Base-by-base conservation (phyloP, 2,888 invertebrate genomes). In the Hydropsyche betteni region DNA sequence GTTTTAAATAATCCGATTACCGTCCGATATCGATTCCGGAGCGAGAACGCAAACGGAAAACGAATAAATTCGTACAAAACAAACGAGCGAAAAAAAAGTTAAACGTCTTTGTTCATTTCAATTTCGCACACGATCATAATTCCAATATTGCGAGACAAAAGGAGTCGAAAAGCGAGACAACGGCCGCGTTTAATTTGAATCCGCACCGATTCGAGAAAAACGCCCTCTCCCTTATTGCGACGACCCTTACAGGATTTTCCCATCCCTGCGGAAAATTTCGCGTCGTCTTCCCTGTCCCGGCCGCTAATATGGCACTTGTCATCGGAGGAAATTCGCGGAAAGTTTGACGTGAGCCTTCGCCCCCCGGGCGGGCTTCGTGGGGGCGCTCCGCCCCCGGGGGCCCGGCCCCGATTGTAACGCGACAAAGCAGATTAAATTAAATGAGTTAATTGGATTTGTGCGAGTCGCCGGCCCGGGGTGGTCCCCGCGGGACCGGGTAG, bases 371-470 rank as follows among this genome's bases (percentile, higher is more conserved):
- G 38, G 51, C 38, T 44, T 68, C 44, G 14, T n/a, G 71, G 38
- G 33, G 53, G 55, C 7, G 34, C 33, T 14, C 16, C 24, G 51
- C 7, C 51, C 33, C 52, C 6, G 52, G 38, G 69, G 58, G 16
- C 34, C 12, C 36, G 2, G 64, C 24, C 12, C 53, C 69, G 70
- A 64, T 70, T 55, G 70, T 75, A 68, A 74, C 75, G 76, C 75
- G 74, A 74, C 77, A 77, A 74, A 75, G 74, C 75, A 70, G 76
- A 76, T 76, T 86, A 87, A 87, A 87, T 87, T 87, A 87, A 87
- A 87, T 85, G 85, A 82, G 86, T 85, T 87, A 87, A 87, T 87
- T 87, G 87, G 86, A 87, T 87, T 87, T 86, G 85, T 86, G 85
- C 84, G 86, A 83, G 85, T 86, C 86, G 87, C 86, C 84, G 84